These are phyloP conservation scores for Varanus salvator DNA, from an alignment of 2,113 vertebrate genomes.

Conservation along the genomic window DNA sequence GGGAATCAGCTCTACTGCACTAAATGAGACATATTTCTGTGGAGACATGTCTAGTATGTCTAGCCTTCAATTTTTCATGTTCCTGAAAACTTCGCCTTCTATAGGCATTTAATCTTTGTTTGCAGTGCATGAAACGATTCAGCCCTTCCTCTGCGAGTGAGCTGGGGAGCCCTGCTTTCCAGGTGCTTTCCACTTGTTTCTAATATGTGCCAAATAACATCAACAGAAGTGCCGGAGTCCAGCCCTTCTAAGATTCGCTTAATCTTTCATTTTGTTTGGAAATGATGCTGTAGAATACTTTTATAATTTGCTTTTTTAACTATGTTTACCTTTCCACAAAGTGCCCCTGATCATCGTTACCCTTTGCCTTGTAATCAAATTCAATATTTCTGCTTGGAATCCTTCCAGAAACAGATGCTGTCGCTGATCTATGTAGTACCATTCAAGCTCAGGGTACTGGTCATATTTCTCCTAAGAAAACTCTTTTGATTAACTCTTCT, in stretches of 20 bases:
- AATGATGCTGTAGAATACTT: slow-evolving; percentile 33
- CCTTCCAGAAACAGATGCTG: slow-evolving; percentile 55
- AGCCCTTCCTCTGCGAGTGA: not conserved
- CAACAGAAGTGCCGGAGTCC: slow-evolving; percentile 1
- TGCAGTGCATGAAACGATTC: not conserved
- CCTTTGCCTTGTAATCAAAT: slow-evolving; percentile 37
- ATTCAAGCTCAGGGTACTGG: slow-evolving; percentile 43
- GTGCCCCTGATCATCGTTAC: slow-evolving; percentile 24
- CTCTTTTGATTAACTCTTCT: slow-evolving; percentile 60
- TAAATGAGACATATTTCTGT: not conserved
- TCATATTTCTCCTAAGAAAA: slow-evolving; percentile 58
- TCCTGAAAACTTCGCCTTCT: not conserved
- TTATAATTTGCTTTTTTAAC: slow-evolving; percentile 12
- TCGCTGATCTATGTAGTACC: slow-evolving; percentile 22
- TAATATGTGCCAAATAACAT: not conserved
- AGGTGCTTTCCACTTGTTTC: not conserved
- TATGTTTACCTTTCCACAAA: slow-evolving; percentile 32
- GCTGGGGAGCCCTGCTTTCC: slow-evolving; percentile 18
- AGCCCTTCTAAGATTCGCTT: slow-evolving; percentile 29
- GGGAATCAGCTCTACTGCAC: not conserved
- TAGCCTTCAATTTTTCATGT: too few relatives aligned
- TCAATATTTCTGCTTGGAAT: slow-evolving; percentile 42
- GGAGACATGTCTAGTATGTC: not conserved
- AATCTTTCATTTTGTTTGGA: slow-evolving; percentile 35
- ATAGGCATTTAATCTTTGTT: not conserved